Evolutionary conservation across 2,888 invertebrate genomes (phyloP).

Genomic region (Saturnia pavonia): DNA sequence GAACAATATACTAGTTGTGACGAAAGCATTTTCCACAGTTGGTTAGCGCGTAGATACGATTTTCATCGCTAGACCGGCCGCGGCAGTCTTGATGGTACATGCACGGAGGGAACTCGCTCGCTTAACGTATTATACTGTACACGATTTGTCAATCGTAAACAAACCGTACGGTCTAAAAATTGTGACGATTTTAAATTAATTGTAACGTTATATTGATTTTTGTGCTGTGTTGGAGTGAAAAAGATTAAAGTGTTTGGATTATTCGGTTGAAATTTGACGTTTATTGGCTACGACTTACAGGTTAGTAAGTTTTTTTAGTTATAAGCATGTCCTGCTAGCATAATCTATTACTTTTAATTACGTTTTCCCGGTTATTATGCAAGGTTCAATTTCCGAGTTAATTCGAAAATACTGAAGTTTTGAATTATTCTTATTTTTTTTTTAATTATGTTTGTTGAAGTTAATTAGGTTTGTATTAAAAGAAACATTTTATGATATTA

Average conservation of each 20-base stretch:
- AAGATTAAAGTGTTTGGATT: conserved; percentile 14
- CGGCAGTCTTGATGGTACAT: conserved; percentile 14
- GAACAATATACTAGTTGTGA: conserved; percentile 36
- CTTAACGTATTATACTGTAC: neutral
- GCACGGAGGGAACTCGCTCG: conserved; percentile 9
- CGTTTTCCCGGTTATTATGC: conserved; percentile 15
- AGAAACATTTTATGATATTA: too few species aligned
- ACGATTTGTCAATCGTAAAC: conserved; percentile 17
- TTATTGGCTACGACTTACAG: conserved; percentile 48
- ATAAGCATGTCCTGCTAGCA: neutral
- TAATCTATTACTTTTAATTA: conserved; percentile 2
- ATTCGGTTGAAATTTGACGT: conserved; percentile 30
- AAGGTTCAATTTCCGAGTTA: conserved; percentile 18
- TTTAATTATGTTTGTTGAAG: too few species aligned
- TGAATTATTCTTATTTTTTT: neutral
- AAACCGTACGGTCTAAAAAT: neutral
- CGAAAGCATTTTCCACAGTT: conserved; percentile 67
- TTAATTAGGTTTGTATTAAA: neutral
- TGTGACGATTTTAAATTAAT: neutral
- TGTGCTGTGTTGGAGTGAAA: conserved; percentile 4
- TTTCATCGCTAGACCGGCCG: conserved; percentile 26
- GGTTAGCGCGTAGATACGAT: conserved; percentile 45
- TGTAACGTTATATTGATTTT: neutral
- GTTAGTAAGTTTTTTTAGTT: conserved; percentile 33
- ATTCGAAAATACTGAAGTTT: conserved; percentile 15